Base-by-base conservation (phyloP, 1,140 invertebrate species). In the Drosophila parvula region DNA sequence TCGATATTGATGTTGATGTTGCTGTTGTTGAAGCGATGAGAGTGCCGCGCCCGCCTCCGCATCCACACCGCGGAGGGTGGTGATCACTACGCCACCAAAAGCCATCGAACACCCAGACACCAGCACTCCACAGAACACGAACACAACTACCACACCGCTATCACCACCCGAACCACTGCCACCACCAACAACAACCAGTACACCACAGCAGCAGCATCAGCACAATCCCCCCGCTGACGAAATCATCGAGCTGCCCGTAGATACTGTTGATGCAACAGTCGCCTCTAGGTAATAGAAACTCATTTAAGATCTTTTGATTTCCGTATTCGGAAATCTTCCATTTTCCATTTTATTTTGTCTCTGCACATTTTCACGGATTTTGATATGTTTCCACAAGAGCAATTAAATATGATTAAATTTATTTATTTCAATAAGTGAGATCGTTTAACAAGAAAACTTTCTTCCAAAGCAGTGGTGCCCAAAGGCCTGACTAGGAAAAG, bases 201-300 rank as follows among this genome's bases (percentile, higher is more conserved):
- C 82, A 58, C 83, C 84, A 68, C 74, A 74, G 51, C 70, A 74
- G 78, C 69, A 79, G 61, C 76, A 91, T 64, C 73, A 74, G 51
- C 71, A 75, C 22, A 70, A 10, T 71, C 65, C 57, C 58, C 81
- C 56, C 50, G 61, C 48, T 65, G 78, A 79, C 28, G 88, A 90
- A 56, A 85, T 82, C 83, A 81, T 89, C 73, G 90, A 85, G 58
- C 70, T 91, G 59, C 79, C 90, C 43, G 73, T 89, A 90, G 90
- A 91, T 80, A 91, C 90, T 32, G 90, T 91, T 74, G 90, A 91
- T 82, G 79, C 78, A 57, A 67, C 61, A 57, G 69, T 59, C 38
- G 48, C 57, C 68, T 74, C 78, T 91, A 91, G 90, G 90, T 91
- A 91, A 91, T 34, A 40, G 75, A 70, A 47, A 48, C 41, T 55